Evolutionary conservation across 2,888 invertebrate genomes (phyloP).

Genomic region (Agonopterix subpropinquella): DNA sequence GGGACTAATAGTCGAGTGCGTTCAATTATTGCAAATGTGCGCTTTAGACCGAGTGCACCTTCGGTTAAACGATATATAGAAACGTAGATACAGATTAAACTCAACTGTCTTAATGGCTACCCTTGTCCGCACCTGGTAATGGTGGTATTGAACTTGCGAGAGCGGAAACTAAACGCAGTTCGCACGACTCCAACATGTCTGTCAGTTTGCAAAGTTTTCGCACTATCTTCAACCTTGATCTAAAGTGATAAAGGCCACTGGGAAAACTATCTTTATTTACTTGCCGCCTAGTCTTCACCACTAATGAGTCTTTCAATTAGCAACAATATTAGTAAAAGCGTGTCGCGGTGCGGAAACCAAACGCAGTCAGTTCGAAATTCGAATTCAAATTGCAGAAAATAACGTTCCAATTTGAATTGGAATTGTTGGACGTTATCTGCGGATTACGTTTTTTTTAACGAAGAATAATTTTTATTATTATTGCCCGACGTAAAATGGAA

Average conservation of each 20-base stretch:
- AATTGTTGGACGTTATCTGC: conserved; percentile 4
- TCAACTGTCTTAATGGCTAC: conserved; percentile 21
- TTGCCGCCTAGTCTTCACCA: conserved; percentile 36
- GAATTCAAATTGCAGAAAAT: conserved; percentile 17
- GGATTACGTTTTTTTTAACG: conserved; percentile 11
- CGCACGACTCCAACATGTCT: conserved; percentile 29
- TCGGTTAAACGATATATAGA: conserved; percentile 7
- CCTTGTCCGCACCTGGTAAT: conserved; percentile 29
- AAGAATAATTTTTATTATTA: conserved; percentile 21
- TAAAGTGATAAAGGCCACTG: conserved; percentile 1
- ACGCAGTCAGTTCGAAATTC: conserved; percentile 24
- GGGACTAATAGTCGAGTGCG: conserved; percentile 28
- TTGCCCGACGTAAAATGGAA: conserved; percentile 22
- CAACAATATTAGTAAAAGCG: conserved; percentile 31
- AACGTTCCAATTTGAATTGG: conserved; percentile 12
- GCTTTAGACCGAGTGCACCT: conserved; percentile 2
- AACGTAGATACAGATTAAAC: conserved; percentile 26
- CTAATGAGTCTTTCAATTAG: conserved; percentile 62
- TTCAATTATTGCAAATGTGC: conserved; percentile 33
- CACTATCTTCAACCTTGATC: conserved; percentile 23
- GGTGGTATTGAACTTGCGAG: conserved; percentile 49
- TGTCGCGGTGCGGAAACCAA: conserved; percentile 28
- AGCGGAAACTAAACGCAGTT: conserved; percentile 50
- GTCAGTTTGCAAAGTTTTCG: conserved; percentile 15
- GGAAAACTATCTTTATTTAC: conserved; percentile 15